phyloP scores from a whole-genome alignment of 2,113 vertebrate genomes.

The Acrocephalus arundinaceus region DNA sequence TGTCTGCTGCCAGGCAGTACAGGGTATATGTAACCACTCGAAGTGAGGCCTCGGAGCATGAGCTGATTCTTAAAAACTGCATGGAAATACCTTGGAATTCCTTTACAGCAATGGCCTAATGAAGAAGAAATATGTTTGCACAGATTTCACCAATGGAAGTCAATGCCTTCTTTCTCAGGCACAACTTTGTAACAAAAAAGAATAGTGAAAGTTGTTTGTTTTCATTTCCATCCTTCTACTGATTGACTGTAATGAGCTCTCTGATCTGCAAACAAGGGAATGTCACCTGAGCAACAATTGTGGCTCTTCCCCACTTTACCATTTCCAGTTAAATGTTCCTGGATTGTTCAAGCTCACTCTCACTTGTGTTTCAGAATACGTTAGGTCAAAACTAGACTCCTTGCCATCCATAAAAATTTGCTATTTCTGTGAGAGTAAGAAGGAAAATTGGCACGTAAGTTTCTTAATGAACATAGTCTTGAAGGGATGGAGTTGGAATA shows the following conservation, averaged over 20 bases:
- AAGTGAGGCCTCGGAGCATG: neutral
- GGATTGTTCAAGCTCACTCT: neutral
- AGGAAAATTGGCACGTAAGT: neutral
- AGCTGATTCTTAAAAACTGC: neutral
- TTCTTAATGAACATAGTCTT: neutral
- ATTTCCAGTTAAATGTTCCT: neutral
- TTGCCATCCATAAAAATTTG: neutral
- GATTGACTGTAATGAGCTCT: neutral
- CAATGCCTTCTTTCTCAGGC: neutral
- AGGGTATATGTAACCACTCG: neutral
- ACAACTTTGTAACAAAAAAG: neutral
- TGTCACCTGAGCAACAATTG: neutral
- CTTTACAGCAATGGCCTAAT: neutral
- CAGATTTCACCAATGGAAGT: neutral
- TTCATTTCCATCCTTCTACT: neutral
- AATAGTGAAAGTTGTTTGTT: neutral
- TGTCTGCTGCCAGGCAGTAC: neutral
- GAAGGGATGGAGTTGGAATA: neutral
- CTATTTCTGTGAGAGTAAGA: neutral
- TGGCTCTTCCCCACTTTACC: neutral
- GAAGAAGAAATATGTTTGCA: neutral
- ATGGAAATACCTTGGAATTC: neutral
- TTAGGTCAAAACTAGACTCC: neutral
- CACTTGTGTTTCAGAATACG: neutral
- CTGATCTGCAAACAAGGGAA: neutral